Base-by-base conservation (phyloP, 2,797 vertebrate genomes). In the Pagetopsis macropterus region DNA sequence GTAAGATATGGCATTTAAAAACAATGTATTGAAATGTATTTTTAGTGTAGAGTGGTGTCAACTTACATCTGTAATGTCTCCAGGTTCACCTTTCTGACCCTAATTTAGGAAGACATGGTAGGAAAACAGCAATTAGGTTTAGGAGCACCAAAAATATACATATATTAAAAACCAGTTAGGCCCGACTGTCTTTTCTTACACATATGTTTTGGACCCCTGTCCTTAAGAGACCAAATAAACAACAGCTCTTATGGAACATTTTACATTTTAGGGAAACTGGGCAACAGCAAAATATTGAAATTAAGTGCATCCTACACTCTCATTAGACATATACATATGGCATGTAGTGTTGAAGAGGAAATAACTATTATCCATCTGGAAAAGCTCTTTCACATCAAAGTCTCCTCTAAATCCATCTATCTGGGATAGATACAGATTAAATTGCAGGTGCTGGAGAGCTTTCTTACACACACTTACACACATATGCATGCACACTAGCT, bases 1-100 rank as follows among this genome's bases (percentile, higher is more conserved):
- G 6, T 37, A 37, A 9, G 33, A 37, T 37, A 37, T 37, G 33
- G 8, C 33, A 7, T 37, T 37, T 37, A 37, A 45, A 66, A 65
- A 54, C 2, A 31, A 48, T n/a, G 1, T 3, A 37, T 37, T 5
- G 1, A 66, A 37, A 19, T 69, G n/a, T 16, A 15, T 37, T 65
- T 45, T 19, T 1, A 23, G 37, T 23, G 45, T 16, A 7, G 61
- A 60, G 45, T 54, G 15, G 21, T 61, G 61, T 64, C 23, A 13
- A 95, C 97, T 97, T 94, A 98, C 97, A 95, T 98, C 95, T 72
- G 95, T 95, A 90, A 98, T 97, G 81, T 98, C 97, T 63, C 97
- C 97, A 1, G 97, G 97, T 95, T 98, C 97, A 13, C 97, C 97
- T 90, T 98, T 98, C 90, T 97, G 96, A 66, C 97, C 97, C 97